A percentile compares a stretch with the other conserved stretches of the same genome.
phyloP scores from a whole-genome alignment of 2,113 vertebrate genomes.

The Buteo buteo region DNA sequence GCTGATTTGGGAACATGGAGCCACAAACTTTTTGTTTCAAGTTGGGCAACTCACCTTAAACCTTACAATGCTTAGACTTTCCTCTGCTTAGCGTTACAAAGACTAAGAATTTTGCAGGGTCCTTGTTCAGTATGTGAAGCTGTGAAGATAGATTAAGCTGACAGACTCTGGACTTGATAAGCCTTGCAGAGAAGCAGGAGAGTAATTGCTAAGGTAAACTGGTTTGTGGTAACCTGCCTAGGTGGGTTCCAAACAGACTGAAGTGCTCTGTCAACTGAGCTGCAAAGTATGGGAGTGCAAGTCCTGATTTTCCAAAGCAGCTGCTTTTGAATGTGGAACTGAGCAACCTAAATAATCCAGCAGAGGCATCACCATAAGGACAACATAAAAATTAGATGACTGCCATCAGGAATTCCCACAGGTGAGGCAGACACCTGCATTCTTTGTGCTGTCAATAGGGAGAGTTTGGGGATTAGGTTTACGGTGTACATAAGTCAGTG shows the following conservation, averaged over 20 bases:
- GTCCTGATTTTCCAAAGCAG: neutral
- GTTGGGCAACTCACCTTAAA: neutral
- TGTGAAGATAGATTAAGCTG: neutral
- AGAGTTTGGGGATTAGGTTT: neutral
- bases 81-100: neutral
- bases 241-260: neutral
- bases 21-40: neutral
- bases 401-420: rapidly evolving
- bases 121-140: neutral
- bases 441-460: neutral
- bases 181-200: neutral
- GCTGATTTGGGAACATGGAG: neutral
- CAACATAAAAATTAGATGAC: neutral
- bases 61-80: neutral
- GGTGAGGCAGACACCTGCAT: neutral
- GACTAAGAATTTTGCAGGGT: neutral
- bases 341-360: neutral
- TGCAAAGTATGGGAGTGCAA: neutral
- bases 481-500: neutral
- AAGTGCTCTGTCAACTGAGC: neutral
- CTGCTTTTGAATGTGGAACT: neutral
- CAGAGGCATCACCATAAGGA: neutral
- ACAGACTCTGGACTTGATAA: neutral
- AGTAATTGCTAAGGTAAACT: neutral
- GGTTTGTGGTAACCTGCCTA: neutral